Base-by-base conservation (phyloP, 1,140 invertebrate genomes). In the Musca domestica region DNA sequence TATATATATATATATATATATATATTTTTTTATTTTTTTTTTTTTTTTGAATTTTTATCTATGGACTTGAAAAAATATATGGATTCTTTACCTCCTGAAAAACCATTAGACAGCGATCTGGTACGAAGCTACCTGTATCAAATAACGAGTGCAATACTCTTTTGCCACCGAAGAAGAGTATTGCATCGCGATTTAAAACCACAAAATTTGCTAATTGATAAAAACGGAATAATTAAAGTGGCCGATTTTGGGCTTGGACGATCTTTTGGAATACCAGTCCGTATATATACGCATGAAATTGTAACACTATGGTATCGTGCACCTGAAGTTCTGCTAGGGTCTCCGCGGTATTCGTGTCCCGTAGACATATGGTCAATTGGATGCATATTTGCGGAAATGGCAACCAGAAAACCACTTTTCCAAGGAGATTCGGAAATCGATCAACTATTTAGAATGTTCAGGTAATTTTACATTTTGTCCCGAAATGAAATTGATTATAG, bases 61-160 rank as follows among this genome's bases (percentile, higher is more conserved):
- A 98, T 99, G 95, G 98, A 99, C 83, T 84, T 99, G 67, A 99
- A 98, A 79, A 95, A 96, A 81, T 99, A 97, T 76, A 90, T 99
- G 85, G 97, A 99, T 82, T 90, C 87, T 22, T 86, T 98, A 67
- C 89, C 89, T 12, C 83, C 74, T 72, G 88, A 87, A 15, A 88
- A 90, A 70, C 81, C 84, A 3, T 87, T 96, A 85, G 88, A 93
- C 68, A 86, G 87, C 68, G 84, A 83, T 70, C 83, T 85, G 69
- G 87, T 89, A 10, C 86, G 84, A 69, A 86, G 83, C 63, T 86
- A 85, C 71, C 70, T 87, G 52, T 88, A 86, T 78, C 89, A 99
- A 88, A 95, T 99, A 52, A 89, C 94, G 70, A 88, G 91, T 80
- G 98, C 95, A 0, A 94, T 99, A 72, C 81, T 98, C 17, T 99